Percentiles rank a stretch among this genome's conserved stretches.
Evolutionary conservation across 2,797 vertebrate species (phyloP).

Genomic region (Anabacerthia variegaticeps): DNA sequence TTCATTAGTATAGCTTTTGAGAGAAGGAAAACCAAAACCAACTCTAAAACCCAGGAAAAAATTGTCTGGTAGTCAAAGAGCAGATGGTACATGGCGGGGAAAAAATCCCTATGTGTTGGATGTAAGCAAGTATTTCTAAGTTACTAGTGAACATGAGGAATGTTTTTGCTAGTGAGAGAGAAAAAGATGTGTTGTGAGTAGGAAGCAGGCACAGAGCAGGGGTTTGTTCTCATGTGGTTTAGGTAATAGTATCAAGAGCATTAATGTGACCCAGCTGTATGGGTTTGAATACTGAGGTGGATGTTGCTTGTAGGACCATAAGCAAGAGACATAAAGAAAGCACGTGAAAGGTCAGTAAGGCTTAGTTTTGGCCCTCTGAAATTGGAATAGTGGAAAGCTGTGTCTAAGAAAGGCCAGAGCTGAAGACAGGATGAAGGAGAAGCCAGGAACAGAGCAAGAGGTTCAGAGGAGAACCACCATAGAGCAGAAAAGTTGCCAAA

Average conservation of each 20-base stretch:
- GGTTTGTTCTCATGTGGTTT: not conserved
- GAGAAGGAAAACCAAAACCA: not conserved
- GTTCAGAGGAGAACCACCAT: not conserved
- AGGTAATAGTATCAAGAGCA: not conserved
- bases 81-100: accelerated
- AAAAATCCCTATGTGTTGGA: accelerated
- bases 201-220: not conserved
- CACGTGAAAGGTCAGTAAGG: not conserved
- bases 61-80: not conserved
- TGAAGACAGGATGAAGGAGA: not conserved
- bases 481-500: not conserved
- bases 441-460: accelerated
- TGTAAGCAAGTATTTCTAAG: not conserved
- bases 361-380: not conserved
- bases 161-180: not conserved
- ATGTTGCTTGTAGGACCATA: not conserved
- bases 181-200: not conserved
- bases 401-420: not conserved
- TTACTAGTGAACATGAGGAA: not conserved
- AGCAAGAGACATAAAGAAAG: not conserved
- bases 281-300: not conserved
- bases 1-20: not conserved
- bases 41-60: not conserved
- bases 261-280: accelerated
- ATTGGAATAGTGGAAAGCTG: not conserved